These are phyloP conservation scores for Lydus trimaculatus DNA, from an alignment of 2,888 invertebrate genomes.

Conservation along the genomic window DNA sequence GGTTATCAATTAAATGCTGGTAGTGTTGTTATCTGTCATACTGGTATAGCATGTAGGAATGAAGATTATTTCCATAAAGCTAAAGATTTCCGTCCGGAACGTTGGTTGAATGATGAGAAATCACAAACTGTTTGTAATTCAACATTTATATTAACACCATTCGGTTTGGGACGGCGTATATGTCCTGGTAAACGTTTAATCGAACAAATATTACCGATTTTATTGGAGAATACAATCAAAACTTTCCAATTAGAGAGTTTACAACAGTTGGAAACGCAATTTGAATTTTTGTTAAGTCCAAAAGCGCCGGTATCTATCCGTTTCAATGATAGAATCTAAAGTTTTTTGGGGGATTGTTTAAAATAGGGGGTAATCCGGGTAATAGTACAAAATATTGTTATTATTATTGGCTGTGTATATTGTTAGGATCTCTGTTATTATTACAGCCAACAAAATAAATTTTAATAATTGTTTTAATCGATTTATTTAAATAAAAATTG, in stretches of 20 bases:
- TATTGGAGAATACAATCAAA: conserved; percentile 72
- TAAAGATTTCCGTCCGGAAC: conserved; percentile 74
- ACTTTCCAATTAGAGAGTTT: conserved; percentile 74
- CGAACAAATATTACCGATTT: conserved; percentile 76
- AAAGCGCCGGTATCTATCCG: conserved; percentile 75
- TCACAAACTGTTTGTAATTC: conserved; percentile 60
- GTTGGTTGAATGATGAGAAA: conserved; percentile 70
- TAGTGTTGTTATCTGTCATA: conserved; percentile 83
- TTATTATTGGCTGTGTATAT: conserved; percentile 30
- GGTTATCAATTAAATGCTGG: conserved; percentile 76
- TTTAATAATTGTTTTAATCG: neutral
- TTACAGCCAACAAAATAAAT: conserved; percentile 1
- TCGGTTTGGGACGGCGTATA: conserved; percentile 80
- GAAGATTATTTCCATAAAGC: conserved; percentile 79
- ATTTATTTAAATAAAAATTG: conserved; percentile 1
- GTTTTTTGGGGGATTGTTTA: too few species aligned
- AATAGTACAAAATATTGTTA: neutral
- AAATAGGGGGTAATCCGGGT: too few species aligned
- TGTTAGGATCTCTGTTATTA: conserved; percentile 29
- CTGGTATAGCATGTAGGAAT: conserved; percentile 80
- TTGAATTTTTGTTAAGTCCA: conserved; percentile 83
- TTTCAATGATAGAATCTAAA: conserved; percentile 65
- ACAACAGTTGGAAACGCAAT: conserved; percentile 75
- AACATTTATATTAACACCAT: conserved; percentile 75
- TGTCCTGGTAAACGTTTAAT: conserved; percentile 88